These are phyloP conservation scores for Carabus problematicus DNA, from an alignment of 2,888 invertebrate species.

Conservation along the genomic window DNA sequence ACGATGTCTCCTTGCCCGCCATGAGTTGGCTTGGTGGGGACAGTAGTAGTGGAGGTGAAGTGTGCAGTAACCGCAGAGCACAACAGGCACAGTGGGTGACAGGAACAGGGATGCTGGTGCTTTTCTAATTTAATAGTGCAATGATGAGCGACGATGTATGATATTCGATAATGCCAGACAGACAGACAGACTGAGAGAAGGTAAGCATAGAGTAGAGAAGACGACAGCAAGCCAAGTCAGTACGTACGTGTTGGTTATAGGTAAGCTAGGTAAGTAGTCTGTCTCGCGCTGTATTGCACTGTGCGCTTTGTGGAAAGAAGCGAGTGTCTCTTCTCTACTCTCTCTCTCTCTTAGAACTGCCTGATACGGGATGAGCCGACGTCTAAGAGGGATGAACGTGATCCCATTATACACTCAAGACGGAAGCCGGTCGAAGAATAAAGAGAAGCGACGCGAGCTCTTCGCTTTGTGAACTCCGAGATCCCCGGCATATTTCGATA, in stretches of 20 bases:
- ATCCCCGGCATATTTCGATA: conserved; percentile 40
- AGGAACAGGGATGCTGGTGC: not conserved
- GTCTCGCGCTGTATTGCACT: not conserved
- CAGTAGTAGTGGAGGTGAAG: not conserved
- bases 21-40: not conserved
- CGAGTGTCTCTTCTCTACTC: conserved; percentile 18
- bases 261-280: not conserved
- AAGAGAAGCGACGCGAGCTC: conserved; percentile 11
- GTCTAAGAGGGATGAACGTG: conserved; percentile 61
- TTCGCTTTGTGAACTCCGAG: conserved; percentile 37
- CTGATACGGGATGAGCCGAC: conserved; percentile 42
- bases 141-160: conserved; percentile 12
- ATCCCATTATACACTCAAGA: conserved; percentile 61
- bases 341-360: not conserved
- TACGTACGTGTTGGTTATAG: not conserved
- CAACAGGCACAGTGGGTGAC: not conserved
- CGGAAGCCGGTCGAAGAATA: conserved; percentile 54
- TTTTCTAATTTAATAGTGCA: conserved; percentile 6
- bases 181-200: not conserved
- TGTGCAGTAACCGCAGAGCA: not conserved
- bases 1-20: too few species aligned
- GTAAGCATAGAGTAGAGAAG: not conserved
- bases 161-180: conserved; percentile 13
- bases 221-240: not conserved
- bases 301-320: conserved; percentile 17